phyloP scores from a whole-genome alignment of 2,888 invertebrate genomes.

The Tubiluchus corallicola region DNA sequence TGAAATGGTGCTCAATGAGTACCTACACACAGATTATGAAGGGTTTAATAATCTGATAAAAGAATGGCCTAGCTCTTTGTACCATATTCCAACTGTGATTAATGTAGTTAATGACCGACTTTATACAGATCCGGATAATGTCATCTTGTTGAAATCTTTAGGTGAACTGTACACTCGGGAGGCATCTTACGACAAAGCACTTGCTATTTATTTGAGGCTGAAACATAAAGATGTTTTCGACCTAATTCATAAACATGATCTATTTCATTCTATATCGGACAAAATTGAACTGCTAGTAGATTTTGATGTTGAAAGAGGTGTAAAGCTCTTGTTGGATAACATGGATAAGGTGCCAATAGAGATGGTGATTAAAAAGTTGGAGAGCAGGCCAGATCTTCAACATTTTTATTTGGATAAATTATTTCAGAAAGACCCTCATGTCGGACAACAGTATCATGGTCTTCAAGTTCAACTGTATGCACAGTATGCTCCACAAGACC shows the following conservation, averaged over 20 bases:
- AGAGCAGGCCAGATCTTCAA: constrained; percentile 49
- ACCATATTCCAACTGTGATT: constrained; percentile 61
- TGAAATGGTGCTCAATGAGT: constrained; percentile 83
- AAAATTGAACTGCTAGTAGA: constrained; percentile 74
- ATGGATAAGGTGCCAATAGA: constrained; percentile 45
- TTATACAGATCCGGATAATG: constrained; percentile 42
- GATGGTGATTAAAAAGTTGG: constrained; percentile 58
- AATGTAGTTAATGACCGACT: constrained; percentile 67
- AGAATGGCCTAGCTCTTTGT: constrained; percentile 62
- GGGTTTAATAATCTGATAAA: constrained; percentile 62
- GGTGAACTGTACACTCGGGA: constrained; percentile 73
- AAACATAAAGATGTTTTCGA: constrained; percentile 76
- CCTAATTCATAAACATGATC: constrained; percentile 59
- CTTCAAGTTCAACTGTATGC: constrained; percentile 74
- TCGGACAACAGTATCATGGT: constrained; percentile 57
- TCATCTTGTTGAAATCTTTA: constrained; percentile 59
- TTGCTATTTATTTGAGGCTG: constrained; percentile 61
- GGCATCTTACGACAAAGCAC: constrained; percentile 70
- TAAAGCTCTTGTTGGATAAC: constrained; percentile 58
- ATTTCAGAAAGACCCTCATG: constrained; percentile 53
- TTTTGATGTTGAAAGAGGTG: constrained; percentile 52
- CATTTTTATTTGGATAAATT: constrained; percentile 69
- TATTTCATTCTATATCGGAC: constrained; percentile 62
- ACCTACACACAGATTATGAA: constrained; percentile 56
- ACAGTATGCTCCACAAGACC: constrained; percentile 58